Conservation (phyloP, 1,140 invertebrate species). For the Heterodera schachtii region DNA sequence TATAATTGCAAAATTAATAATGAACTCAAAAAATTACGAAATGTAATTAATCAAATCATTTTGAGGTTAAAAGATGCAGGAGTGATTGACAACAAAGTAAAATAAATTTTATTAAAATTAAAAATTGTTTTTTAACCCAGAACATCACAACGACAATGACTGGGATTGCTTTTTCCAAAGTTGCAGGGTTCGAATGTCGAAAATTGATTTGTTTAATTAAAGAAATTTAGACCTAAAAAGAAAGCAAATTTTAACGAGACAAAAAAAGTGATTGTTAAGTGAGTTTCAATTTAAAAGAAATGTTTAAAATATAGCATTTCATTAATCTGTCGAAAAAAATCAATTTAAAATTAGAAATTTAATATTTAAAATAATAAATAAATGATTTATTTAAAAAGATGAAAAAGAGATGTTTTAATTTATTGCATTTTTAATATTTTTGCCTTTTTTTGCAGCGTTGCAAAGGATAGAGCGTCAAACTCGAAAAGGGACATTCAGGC, state of each 20-base stretch:
- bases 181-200: conserved; percentile 50
- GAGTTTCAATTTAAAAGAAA: background rate
- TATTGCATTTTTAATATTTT: background rate
- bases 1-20: too few relatives aligned
- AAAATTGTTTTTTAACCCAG: conserved; percentile 64
- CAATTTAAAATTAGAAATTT: too few relatives aligned
- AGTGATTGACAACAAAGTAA: conserved; percentile 78
- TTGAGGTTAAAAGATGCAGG: conserved; percentile 87
- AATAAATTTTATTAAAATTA: background rate
- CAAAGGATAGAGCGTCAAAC: conserved; percentile 52
- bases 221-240: conserved; percentile 60
- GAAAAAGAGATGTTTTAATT: too few relatives aligned
- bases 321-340: background rate
- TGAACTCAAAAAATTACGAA: too few relatives aligned
- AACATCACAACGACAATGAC: conserved; percentile 78
- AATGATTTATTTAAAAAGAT: too few relatives aligned
- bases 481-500: conserved; percentile 61
- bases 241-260: conserved; percentile 64
- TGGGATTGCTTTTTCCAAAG: conserved; percentile 65
- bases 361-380: too few relatives aligned
- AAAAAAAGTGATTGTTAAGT: conserved; percentile 52
- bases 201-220: conserved; percentile 1
- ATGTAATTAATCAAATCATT: too few relatives aligned
- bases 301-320: background rate
- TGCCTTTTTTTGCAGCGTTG: conserved; percentile 48